Percentiles rank a stretch among this genome's conserved stretches.
Evolutionary conservation across 1,140 invertebrate species (phyloP).

Genomic region (Parasteatoda tepidariorum): DNA sequence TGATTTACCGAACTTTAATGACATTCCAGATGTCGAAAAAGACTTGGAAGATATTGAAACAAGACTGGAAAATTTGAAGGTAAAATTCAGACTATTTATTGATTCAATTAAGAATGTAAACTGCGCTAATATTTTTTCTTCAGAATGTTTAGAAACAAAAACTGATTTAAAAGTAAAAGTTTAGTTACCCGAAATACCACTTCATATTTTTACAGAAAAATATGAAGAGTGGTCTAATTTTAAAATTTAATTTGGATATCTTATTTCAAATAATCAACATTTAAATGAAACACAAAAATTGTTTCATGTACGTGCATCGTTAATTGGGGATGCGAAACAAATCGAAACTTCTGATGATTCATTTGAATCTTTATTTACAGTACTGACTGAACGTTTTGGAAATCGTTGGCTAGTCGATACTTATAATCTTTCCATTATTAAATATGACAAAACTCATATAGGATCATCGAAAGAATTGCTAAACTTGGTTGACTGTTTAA

Average conservation of each 20-base stretch:
- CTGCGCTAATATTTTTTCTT: neutral
- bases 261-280: neutral
- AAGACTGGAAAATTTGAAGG: neutral
- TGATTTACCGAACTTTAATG: neutral
- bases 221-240: conserved; percentile 7
- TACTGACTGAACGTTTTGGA: neutral
- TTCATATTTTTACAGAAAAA: neutral
- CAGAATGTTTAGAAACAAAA: no score
- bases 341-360: neutral
- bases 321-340: neutral
- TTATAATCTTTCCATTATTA: neutral
- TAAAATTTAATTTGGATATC: neutral
- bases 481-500: neutral
- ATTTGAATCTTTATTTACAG: neutral
- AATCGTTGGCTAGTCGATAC: neutral
- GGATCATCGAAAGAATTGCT: neutral
- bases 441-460: neutral
- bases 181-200: conserved; percentile 2
- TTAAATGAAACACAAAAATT: conserved; percentile 18
- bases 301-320: neutral
- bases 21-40: neutral
- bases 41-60: neutral
- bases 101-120: neutral
- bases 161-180: neutral
- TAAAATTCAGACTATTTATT: neutral